Evolutionary conservation across 2,797 vertebrate genomes (phyloP).

Genomic region (Sebastes miniatus): DNA sequence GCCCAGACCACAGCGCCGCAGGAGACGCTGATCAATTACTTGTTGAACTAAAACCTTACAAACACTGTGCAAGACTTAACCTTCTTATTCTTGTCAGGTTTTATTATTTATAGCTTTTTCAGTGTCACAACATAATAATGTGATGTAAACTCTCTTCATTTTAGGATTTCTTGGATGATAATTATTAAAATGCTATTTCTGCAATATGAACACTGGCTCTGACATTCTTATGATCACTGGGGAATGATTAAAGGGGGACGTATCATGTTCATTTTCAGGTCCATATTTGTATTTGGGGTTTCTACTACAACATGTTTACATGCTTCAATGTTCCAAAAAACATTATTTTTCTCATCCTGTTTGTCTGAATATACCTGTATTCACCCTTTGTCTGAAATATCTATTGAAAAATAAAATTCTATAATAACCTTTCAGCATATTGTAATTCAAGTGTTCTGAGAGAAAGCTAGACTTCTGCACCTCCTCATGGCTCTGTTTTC

Average conservation of each 20-base stretch:
- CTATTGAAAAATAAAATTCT: too few species aligned
- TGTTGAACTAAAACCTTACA: not conserved
- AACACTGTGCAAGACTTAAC: not conserved
- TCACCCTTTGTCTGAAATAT: too few species aligned
- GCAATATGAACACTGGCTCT: conserved; percentile 22
- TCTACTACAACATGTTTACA: too few species aligned
- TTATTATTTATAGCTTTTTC: conserved; percentile 27
- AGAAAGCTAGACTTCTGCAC: too few species aligned
- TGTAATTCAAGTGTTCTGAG: too few species aligned
- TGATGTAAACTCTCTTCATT: conserved; percentile 14
- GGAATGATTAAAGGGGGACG: not conserved
- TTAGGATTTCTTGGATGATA: not conserved
- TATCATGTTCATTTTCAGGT: too few species aligned
- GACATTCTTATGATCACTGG: not conserved
- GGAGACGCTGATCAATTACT: conserved; percentile 42
- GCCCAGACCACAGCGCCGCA: not conserved
- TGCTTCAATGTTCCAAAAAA: too few species aligned
- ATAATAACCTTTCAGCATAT: too few species aligned
- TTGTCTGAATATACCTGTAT: too few species aligned
- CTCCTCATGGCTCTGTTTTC: too few species aligned
- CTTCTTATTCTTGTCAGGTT: not conserved
- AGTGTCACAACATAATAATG: not conserved
- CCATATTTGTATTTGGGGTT: too few species aligned
- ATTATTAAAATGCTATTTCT: conserved; percentile 46
- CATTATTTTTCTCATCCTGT: too few species aligned